Conservation (phyloP, 1,140 invertebrate species). For the Calosoma granatense region DNA sequence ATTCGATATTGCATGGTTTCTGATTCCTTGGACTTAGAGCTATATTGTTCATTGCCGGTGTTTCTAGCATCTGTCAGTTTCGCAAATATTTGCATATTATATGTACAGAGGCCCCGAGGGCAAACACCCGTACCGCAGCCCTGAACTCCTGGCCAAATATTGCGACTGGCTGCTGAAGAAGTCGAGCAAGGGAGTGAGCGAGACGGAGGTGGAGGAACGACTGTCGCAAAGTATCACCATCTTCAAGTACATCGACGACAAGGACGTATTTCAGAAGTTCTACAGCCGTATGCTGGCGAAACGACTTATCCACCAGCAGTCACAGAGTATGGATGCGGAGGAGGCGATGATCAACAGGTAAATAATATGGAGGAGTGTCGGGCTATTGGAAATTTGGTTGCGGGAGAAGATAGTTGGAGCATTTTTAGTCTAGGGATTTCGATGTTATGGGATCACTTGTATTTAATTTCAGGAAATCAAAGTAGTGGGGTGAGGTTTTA, state of each 20-base stretch:
- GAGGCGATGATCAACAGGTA: slow-evolving; percentile 95
- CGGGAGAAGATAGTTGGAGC: too few species aligned
- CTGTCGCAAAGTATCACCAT: slow-evolving; percentile 83
- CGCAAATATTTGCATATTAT: not conserved
- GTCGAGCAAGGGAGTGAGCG: slow-evolving; percentile 75
- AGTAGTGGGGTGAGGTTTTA: too few species aligned
- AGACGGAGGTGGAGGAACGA: slow-evolving; percentile 81
- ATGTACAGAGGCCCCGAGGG: slow-evolving; percentile 36
- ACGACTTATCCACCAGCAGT: slow-evolving; percentile 85
- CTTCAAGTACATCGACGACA: slow-evolving; percentile 99
- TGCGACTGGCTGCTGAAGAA: slow-evolving; percentile 94
- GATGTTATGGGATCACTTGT: too few species aligned
- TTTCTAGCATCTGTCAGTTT: too few species aligned
- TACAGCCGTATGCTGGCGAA: slow-evolving; percentile 86
- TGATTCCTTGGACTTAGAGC: too few species aligned
- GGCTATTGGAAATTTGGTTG: too few species aligned
- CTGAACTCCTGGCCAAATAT: slow-evolving; percentile 84
- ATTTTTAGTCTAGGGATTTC: too few species aligned
- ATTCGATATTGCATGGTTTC: too few species aligned
- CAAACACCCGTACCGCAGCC: slow-evolving; percentile 63
- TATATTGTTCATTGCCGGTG: too few species aligned
- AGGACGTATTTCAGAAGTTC: slow-evolving; percentile 97
- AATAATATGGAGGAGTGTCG: too few species aligned
- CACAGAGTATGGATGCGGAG: slow-evolving; percentile 94
- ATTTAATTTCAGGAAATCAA: too few species aligned